phyloP scores from a whole-genome alignment of 2,797 vertebrate species.

The Sebastes taczanowskii region DNA sequence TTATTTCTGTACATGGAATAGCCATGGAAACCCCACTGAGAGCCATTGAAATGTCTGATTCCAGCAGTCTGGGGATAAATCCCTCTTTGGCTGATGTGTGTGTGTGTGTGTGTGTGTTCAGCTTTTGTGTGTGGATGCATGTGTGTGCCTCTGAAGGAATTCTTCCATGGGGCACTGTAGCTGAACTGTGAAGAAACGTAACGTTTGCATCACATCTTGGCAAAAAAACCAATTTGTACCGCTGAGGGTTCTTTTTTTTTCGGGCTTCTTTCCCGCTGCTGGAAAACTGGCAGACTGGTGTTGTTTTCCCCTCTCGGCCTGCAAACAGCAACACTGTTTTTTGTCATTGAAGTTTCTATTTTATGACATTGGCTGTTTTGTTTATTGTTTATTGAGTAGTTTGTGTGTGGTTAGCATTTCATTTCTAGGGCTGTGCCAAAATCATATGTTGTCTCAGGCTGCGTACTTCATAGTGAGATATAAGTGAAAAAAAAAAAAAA shows the following conservation, averaged over 20 bases:
- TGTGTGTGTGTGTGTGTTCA: conserved; percentile 22
- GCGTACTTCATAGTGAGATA: neutral
- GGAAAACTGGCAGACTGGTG: neutral
- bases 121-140: conserved; percentile 37
- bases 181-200: conserved; percentile 5
- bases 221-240: neutral
- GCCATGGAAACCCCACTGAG: conserved; percentile 84
- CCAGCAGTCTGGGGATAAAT: conserved; percentile 70
- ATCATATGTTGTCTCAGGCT: neutral
- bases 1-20: conserved; percentile 80
- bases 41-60: conserved; percentile 76
- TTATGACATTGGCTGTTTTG: neutral
- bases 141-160: conserved; percentile 31
- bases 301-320: neutral
- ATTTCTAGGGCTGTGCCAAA: neutral
- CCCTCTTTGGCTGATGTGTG: conserved; percentile 47
- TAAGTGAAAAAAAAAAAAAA: too few relatives aligned
- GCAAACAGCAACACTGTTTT: neutral
- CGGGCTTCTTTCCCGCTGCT: neutral
- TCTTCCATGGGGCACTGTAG: neutral
- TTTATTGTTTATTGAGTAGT: neutral
- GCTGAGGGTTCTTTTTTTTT: neutral
- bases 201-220: conserved; percentile 7
- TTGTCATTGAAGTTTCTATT: neutral
- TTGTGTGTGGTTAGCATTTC: neutral